Base-by-base conservation (phyloP, 2,113 vertebrate genomes). In the Callospermophilus lateralis region DNA sequence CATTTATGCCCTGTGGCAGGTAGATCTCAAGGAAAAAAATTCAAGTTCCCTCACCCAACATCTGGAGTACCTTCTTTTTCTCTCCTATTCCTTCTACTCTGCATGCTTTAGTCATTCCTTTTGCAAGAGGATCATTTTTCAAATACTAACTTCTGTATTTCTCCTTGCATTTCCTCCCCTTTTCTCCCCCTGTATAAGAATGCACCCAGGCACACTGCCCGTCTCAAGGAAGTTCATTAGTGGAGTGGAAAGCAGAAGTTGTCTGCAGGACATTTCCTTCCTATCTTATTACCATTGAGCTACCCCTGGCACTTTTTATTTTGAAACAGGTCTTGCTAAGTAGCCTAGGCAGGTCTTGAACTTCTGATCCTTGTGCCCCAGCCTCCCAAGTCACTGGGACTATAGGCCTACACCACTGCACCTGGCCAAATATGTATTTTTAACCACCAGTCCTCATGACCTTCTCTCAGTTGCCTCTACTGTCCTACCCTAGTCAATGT, bases 191-290 rank as follows among this genome's bases (percentile, higher is more conserved):
- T 4, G 39, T 48, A 55, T 37, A 78, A 95, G 76, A 83, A 92
- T 37, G 37, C 32, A 80, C 20, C 15, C 83, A 55, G 55, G 32
- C 63, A 34, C 78, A 58, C n/a, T 83, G 17, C 78, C 93, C 6
- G 37, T 90, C 63, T 95, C 76, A 83, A 45, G 53, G 63, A 91
- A 70, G 37, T 95, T 85, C 24, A 55, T 11, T 70, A 19, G 37
- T 8, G 28, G 58, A 53, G 28, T 70, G 19, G 72, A 96, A 97
- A 97, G 91, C 96, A 97, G 94, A 97, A 97, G 72, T 89, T 84
- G 53, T 86, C 70, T 86, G 34, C 16, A 92, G 86, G 48, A 81
- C 2, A 28, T 84, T 96, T 89, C 48, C 76, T 96, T 93, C 65
- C 70, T 93, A 55, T 74, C 19, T 92, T 55, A 92, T 92, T 84